Base-by-base conservation (phyloP, 2,888 invertebrate species). In the Ypsolopha scabrella region DNA sequence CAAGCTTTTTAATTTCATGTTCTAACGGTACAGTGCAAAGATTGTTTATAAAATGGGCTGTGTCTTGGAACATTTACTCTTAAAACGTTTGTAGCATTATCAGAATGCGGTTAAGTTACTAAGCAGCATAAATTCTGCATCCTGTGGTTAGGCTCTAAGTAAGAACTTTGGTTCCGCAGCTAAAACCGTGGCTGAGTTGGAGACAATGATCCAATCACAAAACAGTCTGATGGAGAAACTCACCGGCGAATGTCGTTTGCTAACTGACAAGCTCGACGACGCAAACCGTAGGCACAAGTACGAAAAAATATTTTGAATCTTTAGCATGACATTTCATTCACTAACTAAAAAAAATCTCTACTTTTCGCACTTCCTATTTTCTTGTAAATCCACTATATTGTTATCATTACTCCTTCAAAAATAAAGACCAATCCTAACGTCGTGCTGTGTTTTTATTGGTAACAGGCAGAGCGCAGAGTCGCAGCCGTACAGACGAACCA, bases 141-240 rank as follows among this genome's bases (percentile, higher is more conserved):
- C 24, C 24, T 3, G n/a, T n/a, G n/a, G 24, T 24, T 24, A 24
- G 24, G 24, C 24, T 24, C 24, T 24, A 24, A 24, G 24, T 24
- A 24, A 24, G 24, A 24, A 24, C 24, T 24, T 24, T 24, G 24
- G 24, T 49, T 51, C 79, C 82, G 76, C 92, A 94, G 94, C 92
- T 90, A 92, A 93, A 88, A 94, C 94, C 77, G 94, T 95, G 87
- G 91, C 92, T 88, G 94, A 93, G 88, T 91, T 95, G 88, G 95
- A 95, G 90, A 90, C 92, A 81, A 92, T 94, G 92, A 91, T 95
- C 88, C 92, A 92, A 87, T 93, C 92, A 87, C 95, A 95, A 91
- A 94, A 93, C 90, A 92, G 92, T 90, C 93, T 94, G 91, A 93
- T 95, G 92, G 94, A 94, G 89, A 94, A 93, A 91, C 91, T 95